A percentile compares a stretch with the other conserved stretches of the same genome.
phyloP scores from a whole-genome alignment of 64 coral and sea anemone genomes.

The Hydrozoanthus tunicans region DNA sequence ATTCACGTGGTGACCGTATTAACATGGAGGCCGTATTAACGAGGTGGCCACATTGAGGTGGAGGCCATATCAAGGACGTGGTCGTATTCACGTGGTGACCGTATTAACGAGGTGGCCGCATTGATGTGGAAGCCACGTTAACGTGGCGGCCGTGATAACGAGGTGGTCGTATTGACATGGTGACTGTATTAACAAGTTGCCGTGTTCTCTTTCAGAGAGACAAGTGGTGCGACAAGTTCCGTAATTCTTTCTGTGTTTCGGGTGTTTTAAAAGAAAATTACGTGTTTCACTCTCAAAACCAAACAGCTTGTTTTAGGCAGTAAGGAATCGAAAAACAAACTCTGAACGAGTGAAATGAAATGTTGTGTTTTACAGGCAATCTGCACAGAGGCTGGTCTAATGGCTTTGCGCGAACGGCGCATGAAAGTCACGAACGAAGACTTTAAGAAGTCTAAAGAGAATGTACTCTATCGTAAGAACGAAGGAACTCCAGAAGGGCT shows the following conservation, averaged over 20 bases:
- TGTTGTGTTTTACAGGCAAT: slow-evolving; percentile 63
- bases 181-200: neutral
- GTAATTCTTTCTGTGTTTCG: too few relatives aligned
- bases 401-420: slow-evolving; percentile 86
- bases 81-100: neutral
- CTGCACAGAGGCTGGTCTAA: slow-evolving; percentile 93
- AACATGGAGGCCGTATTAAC: too few relatives aligned
- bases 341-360: neutral
- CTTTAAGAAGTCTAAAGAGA: slow-evolving; percentile 86
- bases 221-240: too few relatives aligned
- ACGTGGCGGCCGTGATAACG: too few relatives aligned
- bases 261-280: too few relatives aligned
- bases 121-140: neutral
- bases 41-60: too few relatives aligned
- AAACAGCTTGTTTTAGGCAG: too few relatives aligned
- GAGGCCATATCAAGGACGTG: too few relatives aligned
- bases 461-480: slow-evolving; percentile 85
- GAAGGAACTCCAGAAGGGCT: slow-evolving; percentile 87
- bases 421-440: slow-evolving; percentile 96
- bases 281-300: neutral
- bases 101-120: neutral
- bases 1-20: too few relatives aligned
- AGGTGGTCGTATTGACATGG: neutral
- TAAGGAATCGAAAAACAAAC: neutral
- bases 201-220: too few relatives aligned